Evolutionary conservation across 2,888 invertebrate species (phyloP), one percentile per base, ranked within the genome.

Genomic region (Seira sanloemensis): DNA sequence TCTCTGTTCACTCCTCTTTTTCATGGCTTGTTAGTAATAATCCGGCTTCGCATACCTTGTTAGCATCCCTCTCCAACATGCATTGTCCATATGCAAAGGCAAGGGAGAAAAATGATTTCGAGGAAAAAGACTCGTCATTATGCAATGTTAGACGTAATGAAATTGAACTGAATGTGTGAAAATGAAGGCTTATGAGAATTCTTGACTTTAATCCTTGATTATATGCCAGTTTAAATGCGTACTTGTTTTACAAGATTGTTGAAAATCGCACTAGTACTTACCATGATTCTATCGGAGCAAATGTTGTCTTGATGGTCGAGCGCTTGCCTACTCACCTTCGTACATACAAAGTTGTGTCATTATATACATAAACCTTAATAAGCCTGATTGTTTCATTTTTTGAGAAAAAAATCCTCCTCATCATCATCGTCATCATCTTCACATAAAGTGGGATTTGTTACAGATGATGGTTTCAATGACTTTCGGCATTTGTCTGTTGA

Each of bases 111-210:
- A 37, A 37, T 37, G 4, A 12, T 37, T 37, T n/a, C n/a, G n/a
- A n/a, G n/a, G n/a, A 37, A 37, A 37, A 37, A 37, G 37, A 37
- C 37, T 37, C 37, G 37, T 37, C 46, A 46, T 73, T 74, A 74
- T 81, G 27, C 66, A 75, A 75, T 81, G 66, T 69, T 26, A 23
- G 46, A 71, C 25, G 23, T 76, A 65, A 78, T 68, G 65, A 62
- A 78, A 84, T 73, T 74, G 78, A 74, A 54, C 74, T 37, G 62
- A 84, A 84, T 84, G 83, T 84, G 83, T 84, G 83, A 84, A 84
- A 84, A 84, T 84, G 83, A 84, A 78, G 78, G 83, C 83, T 84
- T 84, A 84, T 78, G 83, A 84, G 83, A 84, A 84, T 69, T 84
- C 37, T 74, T 62, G 50, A 58, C 74, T 84, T 78, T 78, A 84